phyloP scores from a whole-genome alignment of 1,140 invertebrate genomes.

The Elysia chlorotica region DNA sequence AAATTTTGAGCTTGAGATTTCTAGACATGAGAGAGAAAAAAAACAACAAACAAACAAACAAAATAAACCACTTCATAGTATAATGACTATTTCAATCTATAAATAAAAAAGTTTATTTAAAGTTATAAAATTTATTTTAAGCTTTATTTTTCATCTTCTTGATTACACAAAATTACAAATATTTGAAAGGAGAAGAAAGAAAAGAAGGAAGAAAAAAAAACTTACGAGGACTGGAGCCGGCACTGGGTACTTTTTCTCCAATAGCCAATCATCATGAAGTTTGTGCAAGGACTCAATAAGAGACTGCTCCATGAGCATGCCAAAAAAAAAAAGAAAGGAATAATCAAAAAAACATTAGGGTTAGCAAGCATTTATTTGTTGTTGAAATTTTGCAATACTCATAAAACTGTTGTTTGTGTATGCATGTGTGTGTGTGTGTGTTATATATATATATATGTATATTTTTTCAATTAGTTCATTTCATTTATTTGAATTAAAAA shows the following conservation, averaged over 20 bases:
- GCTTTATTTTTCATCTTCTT: background rate
- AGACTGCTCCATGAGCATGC: too few relatives aligned
- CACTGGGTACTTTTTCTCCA: conserved; percentile 17
- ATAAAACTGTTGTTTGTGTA: too few relatives aligned
- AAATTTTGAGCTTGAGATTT: too few relatives aligned
- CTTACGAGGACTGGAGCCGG: conserved; percentile 20
- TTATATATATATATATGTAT: too few relatives aligned
- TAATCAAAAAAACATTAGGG: background rate
- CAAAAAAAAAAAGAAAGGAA: background rate
- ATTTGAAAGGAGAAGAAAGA: background rate
- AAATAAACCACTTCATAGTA: too few relatives aligned
- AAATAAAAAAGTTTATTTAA: background rate
- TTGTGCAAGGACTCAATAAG: conserved; percentile 13
- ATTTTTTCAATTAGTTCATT: too few relatives aligned
- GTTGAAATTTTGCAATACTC: too few relatives aligned
- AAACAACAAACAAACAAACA: background rate
- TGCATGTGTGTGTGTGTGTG: too few relatives aligned
- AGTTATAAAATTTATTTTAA: background rate
- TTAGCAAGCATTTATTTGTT: too few relatives aligned
- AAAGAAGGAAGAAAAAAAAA: background rate
- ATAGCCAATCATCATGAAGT: conserved; percentile 21
- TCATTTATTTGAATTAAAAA: too few relatives aligned
- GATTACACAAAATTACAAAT: too few relatives aligned
- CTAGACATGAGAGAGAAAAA: too few relatives aligned
- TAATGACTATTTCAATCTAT: background rate